Conservation (phyloP, 2,888 invertebrate species). For the Mylabris sibirica region DNA sequence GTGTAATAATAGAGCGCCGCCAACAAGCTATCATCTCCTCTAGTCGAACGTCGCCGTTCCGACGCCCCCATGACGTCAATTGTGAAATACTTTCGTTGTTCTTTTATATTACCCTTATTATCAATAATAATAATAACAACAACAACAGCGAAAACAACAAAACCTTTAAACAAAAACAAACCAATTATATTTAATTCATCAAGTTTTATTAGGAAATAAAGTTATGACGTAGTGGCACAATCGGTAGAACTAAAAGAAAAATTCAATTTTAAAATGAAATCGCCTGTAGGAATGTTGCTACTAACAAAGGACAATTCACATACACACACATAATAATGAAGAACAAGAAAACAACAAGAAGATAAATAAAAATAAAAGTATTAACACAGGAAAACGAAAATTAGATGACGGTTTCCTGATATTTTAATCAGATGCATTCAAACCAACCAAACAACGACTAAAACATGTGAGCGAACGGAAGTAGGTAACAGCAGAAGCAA, state of each 20-base stretch:
- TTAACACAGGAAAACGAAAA: constrained; percentile 40
- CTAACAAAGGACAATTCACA: background rate
- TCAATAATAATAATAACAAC: background rate
- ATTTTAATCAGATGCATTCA: constrained; percentile 31
- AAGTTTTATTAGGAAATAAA: too few relatives aligned
- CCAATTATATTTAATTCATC: too few relatives aligned
- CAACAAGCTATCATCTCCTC: background rate
- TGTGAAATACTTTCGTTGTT: constrained; percentile 3
- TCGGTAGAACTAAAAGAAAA: background rate
- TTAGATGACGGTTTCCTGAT: constrained; percentile 34
- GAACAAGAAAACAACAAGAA: background rate
- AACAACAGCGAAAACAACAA: too few relatives aligned
- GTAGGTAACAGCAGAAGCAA: constrained; percentile 14
- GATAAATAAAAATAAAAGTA: constrained; percentile 32
- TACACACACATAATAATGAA: background rate
- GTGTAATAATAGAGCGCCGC: background rate
- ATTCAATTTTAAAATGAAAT: background rate
- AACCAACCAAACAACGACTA: constrained; percentile 13
- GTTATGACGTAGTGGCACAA: background rate
- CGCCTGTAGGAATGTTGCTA: background rate
- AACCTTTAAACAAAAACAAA: background rate
- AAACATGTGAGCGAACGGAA: constrained; percentile 18
- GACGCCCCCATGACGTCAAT: constrained; percentile 11
- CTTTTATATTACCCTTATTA: too few relatives aligned
- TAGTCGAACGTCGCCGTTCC: background rate